phyloP scores from a whole-genome alignment of 2,113 vertebrate genomes.

The Laticauda colubrina region DNA sequence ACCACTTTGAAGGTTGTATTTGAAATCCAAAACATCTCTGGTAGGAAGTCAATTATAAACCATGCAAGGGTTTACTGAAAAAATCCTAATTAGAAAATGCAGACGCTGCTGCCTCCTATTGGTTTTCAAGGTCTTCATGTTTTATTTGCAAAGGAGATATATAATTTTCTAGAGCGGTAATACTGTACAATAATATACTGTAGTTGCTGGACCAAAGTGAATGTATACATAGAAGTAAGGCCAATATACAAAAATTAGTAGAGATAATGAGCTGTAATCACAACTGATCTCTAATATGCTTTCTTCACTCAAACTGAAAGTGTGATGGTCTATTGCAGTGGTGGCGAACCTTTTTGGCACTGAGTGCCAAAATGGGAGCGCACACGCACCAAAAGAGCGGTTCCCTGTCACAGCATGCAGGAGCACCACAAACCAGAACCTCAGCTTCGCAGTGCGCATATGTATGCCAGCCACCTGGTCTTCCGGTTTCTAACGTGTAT shows the following conservation, averaged over 20 bases:
- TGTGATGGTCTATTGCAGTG: background rate
- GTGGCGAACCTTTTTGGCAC: too few species aligned
- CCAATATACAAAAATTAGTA: background rate
- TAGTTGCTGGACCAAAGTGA: background rate
- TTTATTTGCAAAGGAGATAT: background rate
- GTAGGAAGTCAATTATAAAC: background rate
- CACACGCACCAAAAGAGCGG: too few species aligned
- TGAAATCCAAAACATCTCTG: background rate
- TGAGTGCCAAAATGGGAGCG: too few species aligned
- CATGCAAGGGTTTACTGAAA: background rate
- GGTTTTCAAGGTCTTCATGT: background rate
- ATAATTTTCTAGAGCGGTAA: background rate
- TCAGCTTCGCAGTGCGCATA: too few species aligned
- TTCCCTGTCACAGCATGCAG: too few species aligned
- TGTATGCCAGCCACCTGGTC: too few species aligned
- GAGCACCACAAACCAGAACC: too few species aligned
- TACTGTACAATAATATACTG: background rate
- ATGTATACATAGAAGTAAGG: background rate
- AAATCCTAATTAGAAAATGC: background rate
- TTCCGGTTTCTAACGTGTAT: too few species aligned
- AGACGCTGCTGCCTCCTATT: slow-evolving; percentile 8
- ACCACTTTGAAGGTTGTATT: background rate
- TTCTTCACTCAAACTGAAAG: background rate
- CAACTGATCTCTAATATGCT: background rate
- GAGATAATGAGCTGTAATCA: background rate